Evolutionary conservation across 2,113 vertebrate species (phyloP).

Genomic region (Mola mola): DNA sequence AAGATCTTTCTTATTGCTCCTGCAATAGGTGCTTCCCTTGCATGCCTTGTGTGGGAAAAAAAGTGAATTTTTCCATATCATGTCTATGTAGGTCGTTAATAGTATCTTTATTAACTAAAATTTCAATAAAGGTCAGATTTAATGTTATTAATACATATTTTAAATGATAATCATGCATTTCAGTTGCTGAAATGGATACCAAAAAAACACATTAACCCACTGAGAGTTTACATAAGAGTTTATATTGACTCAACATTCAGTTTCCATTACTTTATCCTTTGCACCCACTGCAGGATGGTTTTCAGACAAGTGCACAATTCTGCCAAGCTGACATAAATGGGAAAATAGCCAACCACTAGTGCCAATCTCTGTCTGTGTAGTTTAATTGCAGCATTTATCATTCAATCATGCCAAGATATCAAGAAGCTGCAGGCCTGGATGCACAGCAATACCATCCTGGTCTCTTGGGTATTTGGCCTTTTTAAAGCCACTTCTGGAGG

Average conservation of each 20-base stretch:
- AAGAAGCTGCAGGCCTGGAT: conserved; percentile 42
- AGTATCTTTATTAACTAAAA: too few species aligned
- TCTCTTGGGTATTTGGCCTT: conserved; percentile 3
- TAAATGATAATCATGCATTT: too few species aligned
- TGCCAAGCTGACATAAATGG: conserved; percentile 10
- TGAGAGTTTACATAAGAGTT: too few species aligned
- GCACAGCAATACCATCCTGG: conserved; percentile 26
- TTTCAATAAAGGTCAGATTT: too few species aligned
- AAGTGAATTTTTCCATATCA: too few species aligned
- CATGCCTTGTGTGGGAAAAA: too few species aligned
- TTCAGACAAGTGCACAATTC: conserved; percentile 34
- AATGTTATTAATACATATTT: not conserved
- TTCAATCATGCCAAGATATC: conserved; percentile 45
- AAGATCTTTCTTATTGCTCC: too few species aligned
- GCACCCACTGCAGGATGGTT: conserved; percentile 43
- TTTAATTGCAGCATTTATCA: conserved; percentile 58
- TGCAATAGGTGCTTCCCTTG: too few species aligned
- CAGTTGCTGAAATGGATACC: too few species aligned
- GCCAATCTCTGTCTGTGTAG: conserved; percentile 31
- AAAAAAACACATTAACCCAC: too few species aligned
- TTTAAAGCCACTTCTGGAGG: conserved; percentile 14
- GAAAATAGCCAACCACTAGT: conserved; percentile 4
- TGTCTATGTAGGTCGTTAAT: too few species aligned
- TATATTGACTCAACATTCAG: too few species aligned
- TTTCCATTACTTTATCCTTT: conserved; percentile 18